Conservation (phyloP, 2,888 invertebrate species). For the Blera fallax region DNA sequence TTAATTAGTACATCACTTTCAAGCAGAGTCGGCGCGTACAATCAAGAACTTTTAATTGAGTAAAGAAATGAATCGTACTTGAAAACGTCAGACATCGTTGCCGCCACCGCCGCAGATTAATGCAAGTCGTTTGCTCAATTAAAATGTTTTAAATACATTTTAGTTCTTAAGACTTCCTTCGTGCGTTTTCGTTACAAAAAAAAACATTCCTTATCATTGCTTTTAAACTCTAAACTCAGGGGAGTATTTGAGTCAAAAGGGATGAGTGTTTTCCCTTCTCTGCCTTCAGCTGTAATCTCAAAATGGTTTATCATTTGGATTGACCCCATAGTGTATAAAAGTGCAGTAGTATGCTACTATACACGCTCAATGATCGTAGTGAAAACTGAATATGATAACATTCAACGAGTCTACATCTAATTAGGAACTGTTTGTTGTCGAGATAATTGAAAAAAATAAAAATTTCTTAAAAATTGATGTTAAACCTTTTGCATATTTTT, state of each 20-base stretch:
- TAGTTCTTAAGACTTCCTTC: slow-evolving; percentile 39
- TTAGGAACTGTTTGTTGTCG: slow-evolving; percentile 1
- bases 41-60: slow-evolving; percentile 60
- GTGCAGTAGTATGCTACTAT: slow-evolving; percentile 34
- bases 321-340: slow-evolving; percentile 30
- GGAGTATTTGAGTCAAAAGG: slow-evolving; percentile 11
- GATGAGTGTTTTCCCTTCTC: slow-evolving; percentile 5
- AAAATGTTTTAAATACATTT: slow-evolving; percentile 68
- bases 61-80: slow-evolving; percentile 65
- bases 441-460: background rate
- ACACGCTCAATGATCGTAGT: slow-evolving; percentile 7
- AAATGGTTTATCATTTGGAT: slow-evolving; percentile 48
- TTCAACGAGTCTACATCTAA: slow-evolving; percentile 21
- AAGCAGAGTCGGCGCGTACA: slow-evolving; percentile 42
- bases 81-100: slow-evolving; percentile 39
- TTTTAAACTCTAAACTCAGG: background rate
- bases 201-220: slow-evolving; percentile 10
- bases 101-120: slow-evolving; percentile 42
- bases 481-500: background rate
- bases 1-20: slow-evolving; percentile 52
- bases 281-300: slow-evolving; percentile 23
- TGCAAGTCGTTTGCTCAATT: slow-evolving; percentile 62
- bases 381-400: slow-evolving; percentile 31
- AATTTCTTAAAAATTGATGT: background rate
- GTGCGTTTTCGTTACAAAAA: slow-evolving; percentile 32